A percentile compares a stretch with the other conserved stretches of the same genome.
Evolutionary conservation across 2,888 invertebrate genomes (phyloP).

Genomic region (Atrina japonica): DNA sequence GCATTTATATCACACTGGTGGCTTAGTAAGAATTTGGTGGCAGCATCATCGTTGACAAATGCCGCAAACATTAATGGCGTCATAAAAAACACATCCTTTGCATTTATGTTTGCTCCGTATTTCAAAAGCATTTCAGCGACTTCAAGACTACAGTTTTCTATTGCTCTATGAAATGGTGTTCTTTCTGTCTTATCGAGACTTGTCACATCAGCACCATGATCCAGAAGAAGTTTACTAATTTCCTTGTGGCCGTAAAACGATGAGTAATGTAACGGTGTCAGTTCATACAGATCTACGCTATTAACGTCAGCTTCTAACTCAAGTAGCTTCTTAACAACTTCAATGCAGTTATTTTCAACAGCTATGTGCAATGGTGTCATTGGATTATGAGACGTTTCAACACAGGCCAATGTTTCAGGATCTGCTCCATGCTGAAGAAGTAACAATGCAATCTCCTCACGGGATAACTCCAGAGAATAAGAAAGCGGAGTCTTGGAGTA

Average conservation of each 20-base stretch:
- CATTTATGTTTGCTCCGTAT: slow-evolving; percentile 12
- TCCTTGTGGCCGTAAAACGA: not conserved
- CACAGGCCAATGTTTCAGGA: slow-evolving; percentile 7
- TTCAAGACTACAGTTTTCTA: slow-evolving; percentile 1
- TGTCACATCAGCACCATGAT: slow-evolving; percentile 17
- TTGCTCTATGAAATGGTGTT: slow-evolving; percentile 20
- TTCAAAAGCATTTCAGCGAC: not conserved
- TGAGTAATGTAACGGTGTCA: slow-evolving; percentile 20
- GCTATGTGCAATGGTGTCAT: slow-evolving; percentile 10
- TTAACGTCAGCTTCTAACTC: slow-evolving; percentile 8
- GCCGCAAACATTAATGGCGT: slow-evolving; percentile 21
- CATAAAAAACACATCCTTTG: slow-evolving; percentile 18
- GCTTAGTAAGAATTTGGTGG: slow-evolving; percentile 1
- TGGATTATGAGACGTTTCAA: slow-evolving; percentile 1
- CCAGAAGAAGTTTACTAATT: slow-evolving; percentile 10
- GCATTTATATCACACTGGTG: slow-evolving; percentile 11
- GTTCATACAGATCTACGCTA: too few species aligned
- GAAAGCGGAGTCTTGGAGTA: slow-evolving; percentile 21
- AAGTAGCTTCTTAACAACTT: not conserved
- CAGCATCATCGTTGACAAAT: slow-evolving; percentile 1
- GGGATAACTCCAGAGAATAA: slow-evolving; percentile 1
- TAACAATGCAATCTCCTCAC: slow-evolving; percentile 4
- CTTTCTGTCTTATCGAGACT: not conserved
- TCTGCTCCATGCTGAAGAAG: slow-evolving; percentile 11
- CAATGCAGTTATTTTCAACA: not conserved